Conservation (phyloP, 2,888 invertebrate species). For the Scotopteryx bipunctaria region DNA sequence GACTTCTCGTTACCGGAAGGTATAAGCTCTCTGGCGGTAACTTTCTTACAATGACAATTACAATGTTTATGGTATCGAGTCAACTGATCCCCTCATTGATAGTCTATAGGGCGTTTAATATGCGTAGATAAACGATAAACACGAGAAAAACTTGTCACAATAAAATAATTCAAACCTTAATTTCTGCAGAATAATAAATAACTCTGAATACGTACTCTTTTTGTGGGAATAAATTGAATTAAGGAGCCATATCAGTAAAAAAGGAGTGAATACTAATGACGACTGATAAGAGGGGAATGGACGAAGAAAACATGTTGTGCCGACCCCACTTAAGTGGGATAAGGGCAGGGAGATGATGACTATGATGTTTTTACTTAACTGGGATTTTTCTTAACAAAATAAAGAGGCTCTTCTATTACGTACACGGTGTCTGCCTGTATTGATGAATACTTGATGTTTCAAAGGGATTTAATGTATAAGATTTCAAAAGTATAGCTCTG, state of each 20-base stretch:
- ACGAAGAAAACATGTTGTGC: no score
- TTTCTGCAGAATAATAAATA: constrained; percentile 1
- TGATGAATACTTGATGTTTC: no score
- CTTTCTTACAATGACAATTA: constrained; percentile 1
- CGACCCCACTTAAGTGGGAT: no score
- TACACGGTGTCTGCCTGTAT: no score
- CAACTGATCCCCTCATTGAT: neutral
- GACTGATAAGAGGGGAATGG: no score
- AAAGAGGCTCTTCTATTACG: no score
- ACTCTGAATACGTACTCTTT: neutral
- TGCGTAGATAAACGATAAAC: constrained; percentile 4
- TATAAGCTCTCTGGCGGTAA: neutral
- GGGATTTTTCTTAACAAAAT: constrained; percentile 16
- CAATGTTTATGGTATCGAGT: neutral
- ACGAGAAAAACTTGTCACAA: neutral
- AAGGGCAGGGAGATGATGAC: no score
- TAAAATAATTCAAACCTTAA: neutral
- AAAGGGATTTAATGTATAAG: no score
- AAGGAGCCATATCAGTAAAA: no score
- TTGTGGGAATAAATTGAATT: neutral
- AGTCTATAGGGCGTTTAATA: constrained; percentile 2
- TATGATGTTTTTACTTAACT: neutral
- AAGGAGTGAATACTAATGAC: no score
- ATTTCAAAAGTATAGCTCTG: no score
- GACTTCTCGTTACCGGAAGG: neutral